Evolutionary conservation across 2,113 vertebrate species (phyloP), one percentile per base, ranked within the genome.

Genomic region (Puntigrus tetrazona): DNA sequence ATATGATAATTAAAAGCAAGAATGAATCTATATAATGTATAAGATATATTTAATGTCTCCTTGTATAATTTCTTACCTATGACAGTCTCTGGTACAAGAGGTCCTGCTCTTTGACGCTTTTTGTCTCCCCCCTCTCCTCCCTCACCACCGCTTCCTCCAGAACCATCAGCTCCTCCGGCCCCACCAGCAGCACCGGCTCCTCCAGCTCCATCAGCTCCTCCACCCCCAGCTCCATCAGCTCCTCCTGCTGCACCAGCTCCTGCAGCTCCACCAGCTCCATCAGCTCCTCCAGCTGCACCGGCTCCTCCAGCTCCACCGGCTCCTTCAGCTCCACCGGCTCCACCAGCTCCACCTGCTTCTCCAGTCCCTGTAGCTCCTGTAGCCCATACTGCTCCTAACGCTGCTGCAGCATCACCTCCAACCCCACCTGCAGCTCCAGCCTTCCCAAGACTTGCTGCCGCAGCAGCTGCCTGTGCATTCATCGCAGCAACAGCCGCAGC

Each of bases 31-130:
- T 34, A 36, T 67, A 41, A 22, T 1, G 0, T 41, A n/a, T n/a
- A n/a, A 25, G 4, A 41, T 41, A 70, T 41, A 14, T 41, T n/a
- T 41, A n/a, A 38, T 38, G 22, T 72, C 38, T 43, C n/a, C 38
- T 73, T 73, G 25, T 83, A 70, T 73, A 7, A 29, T 75, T 75
- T 67, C 90, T 91, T 92, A 94, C 94, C 94, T 92, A 75, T 81
- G 7, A 86, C 85, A 34, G 88, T 89, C 0, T 94, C 92, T 52
- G 89, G 75, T 47, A 90, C 85, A 29, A 92, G 89, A 76, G 84
- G 78, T 25, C 89, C 90, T 7, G 61, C 85, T 90, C 75, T 83
- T 3, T n/a, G 82, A 22, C 78, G 88, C 57, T 89, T 94, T 41
- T 61, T 91, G 5, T 22, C 81, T 80, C 72, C 84, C 47, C 13